Evolutionary conservation across 2,888 invertebrate species (phyloP).

Genomic region (Spilosoma lubricipeda): DNA sequence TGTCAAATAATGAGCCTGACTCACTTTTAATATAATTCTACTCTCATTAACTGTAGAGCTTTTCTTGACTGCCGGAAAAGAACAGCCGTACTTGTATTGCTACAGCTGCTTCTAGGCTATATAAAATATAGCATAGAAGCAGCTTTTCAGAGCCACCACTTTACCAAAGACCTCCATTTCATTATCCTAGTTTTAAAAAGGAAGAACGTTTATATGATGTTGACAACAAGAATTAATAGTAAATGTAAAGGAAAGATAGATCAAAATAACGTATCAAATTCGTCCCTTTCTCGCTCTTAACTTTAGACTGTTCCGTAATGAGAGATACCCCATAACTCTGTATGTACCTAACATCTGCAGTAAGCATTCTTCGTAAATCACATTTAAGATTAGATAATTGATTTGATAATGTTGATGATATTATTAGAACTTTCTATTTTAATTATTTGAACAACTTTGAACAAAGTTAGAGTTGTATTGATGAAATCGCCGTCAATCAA

Average conservation of each 20-base stretch:
- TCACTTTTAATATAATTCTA: not conserved
- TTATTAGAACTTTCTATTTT: not conserved
- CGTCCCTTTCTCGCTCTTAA: not conserved
- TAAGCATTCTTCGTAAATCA: no score
- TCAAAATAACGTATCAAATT: not conserved
- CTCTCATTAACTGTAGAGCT: no score
- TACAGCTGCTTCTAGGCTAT: not conserved
- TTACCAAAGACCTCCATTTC: no score
- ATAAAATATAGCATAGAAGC: no score
- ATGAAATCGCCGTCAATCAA: constrained; percentile 43
- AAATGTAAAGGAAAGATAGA: not conserved
- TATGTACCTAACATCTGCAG: no score
- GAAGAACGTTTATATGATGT: not conserved
- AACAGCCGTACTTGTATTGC: not conserved
- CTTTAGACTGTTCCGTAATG: not conserved
- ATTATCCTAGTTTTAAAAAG: not conserved
- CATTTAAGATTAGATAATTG: not conserved
- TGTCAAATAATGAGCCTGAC: not conserved
- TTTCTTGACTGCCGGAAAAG: not conserved
- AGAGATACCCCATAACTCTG: no score
- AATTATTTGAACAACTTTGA: not conserved
- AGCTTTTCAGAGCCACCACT: no score
- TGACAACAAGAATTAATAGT: not conserved
- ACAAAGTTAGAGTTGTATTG: constrained; percentile 24
- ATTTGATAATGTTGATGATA: not conserved